Evolutionary conservation across 2,797 vertebrate species (phyloP), one percentile per base, ranked within the genome.

Genomic region (Clarias laeviceps): DNA sequence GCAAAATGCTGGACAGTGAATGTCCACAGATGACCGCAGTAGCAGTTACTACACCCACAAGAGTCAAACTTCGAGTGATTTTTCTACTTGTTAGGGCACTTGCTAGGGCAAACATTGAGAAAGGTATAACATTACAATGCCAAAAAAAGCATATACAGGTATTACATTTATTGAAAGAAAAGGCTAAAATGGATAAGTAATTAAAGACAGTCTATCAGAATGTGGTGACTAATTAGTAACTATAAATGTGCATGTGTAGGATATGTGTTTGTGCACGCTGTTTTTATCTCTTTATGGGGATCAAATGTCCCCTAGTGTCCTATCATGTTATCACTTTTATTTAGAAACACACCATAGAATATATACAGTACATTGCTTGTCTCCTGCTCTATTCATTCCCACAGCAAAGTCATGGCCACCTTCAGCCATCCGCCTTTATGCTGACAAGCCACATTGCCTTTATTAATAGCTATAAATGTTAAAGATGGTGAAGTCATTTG

Each of bases 351-450:
- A 64, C 34, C 66, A 84, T 24, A n/a, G 34, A 56, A 1, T 64
- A 17, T 45, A 77, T 59, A 50, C 37, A 40, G 37, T 40, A 40
- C 40, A 54, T 50, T 37, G 50, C 24, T 59, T 27, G 64, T 79
- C 65, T 29, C 34, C 34, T 20, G 37, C 59, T n/a, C 57, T 57
- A n/a, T 85, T 77, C 62, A 37, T 62, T 72, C 64, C 62, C 45
- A 32, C 34, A 82, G 80, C 80, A 86, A 83, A 83, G 85, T 83
- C 82, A 82, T 66, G n/a, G 32, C 50, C 62, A 72, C 68, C 65
- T 83, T 86, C 73, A 83, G 82, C 78, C 59, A 82, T 61, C 56
- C 62, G 15, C 74, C n/a, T 27, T 70, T 65, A 65, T 65, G 84
- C 62, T 65, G 72, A 65, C 66, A 66, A 70, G 80, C 40, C 56